These are phyloP conservation scores for Rhinogobius similis DNA, from an alignment of 2,113 vertebrate species.

Conservation along the genomic window DNA sequence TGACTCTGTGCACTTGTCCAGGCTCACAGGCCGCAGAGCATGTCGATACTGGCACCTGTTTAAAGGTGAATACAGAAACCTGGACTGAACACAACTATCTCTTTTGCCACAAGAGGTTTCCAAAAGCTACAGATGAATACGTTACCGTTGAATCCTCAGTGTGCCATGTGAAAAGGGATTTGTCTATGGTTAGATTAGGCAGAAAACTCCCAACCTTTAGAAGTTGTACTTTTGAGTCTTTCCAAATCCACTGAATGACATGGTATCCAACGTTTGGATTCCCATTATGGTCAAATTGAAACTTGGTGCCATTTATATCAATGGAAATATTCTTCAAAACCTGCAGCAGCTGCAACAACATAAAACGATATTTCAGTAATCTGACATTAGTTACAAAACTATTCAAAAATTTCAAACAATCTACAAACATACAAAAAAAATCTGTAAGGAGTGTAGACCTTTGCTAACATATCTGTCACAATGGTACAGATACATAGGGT, in stretches of 20 bases:
- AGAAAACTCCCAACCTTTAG: slow-evolving; percentile 73
- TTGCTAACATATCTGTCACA: too few relatives aligned
- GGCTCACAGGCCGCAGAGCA: slow-evolving; percentile 80
- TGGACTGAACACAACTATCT: not conserved
- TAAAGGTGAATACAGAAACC: not conserved
- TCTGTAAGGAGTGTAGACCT: too few relatives aligned
- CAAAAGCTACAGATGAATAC: not conserved
- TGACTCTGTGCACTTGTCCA: slow-evolving; percentile 79
- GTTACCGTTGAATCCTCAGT: slow-evolving; percentile 63
- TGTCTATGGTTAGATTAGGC: slow-evolving; percentile 62
- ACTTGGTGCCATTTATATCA: slow-evolving; percentile 36
- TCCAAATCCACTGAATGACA: slow-evolving; percentile 83
- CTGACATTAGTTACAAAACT: not conserved
- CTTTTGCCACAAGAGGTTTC: not conserved
- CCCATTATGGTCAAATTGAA: slow-evolving; percentile 78
- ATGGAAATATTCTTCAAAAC: slow-evolving; percentile 74
- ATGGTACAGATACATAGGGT: too few relatives aligned
- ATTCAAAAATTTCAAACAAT: too few relatives aligned
- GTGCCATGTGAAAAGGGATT: slow-evolving; percentile 78
- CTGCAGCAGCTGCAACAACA: slow-evolving; percentile 56
- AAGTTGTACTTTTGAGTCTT: slow-evolving; percentile 2
- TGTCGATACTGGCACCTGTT: slow-evolving; percentile 81
- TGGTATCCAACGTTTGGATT: slow-evolving; percentile 77
- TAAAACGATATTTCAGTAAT: not conserved
- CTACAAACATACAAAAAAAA: too few relatives aligned